phyloP scores from a whole-genome alignment of 2,113 vertebrate genomes.

The Ctenodactylus gundi region DNA sequence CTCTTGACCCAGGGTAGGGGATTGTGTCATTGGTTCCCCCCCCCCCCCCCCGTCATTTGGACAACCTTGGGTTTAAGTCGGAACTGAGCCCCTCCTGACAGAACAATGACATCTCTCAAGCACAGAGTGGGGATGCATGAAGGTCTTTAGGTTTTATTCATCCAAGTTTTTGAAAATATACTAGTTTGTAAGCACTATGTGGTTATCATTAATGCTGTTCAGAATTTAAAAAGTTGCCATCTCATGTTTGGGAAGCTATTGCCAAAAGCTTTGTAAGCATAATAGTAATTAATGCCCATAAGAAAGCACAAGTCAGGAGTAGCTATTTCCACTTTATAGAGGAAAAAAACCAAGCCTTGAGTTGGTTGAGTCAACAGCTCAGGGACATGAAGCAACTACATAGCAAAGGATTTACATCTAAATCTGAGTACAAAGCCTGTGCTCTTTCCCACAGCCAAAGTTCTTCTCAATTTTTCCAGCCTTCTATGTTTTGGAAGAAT shows the following conservation, averaged over 20 bases:
- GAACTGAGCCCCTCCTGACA: neutral
- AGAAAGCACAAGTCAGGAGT: neutral
- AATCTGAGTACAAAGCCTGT: neutral
- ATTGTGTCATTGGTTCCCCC: accelerated
- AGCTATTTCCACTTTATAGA: constrained; percentile 1
- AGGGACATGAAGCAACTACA: neutral
- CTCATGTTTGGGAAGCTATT: neutral
- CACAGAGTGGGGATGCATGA: neutral
- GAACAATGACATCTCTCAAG: neutral
- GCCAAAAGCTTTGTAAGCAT: neutral
- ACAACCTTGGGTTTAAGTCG: neutral
- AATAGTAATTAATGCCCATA: neutral
- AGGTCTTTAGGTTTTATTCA: neutral
- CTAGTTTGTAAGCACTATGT: neutral
- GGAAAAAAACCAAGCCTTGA: neutral
- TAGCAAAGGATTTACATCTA: neutral
- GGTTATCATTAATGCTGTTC: neutral
- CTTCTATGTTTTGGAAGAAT: neutral
- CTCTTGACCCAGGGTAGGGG: neutral
- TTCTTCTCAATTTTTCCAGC: neutral
- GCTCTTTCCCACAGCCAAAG: neutral
- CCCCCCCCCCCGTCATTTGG: neutral
- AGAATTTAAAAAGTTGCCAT: neutral
- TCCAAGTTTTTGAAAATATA: neutral
- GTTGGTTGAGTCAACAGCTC: neutral